These are phyloP conservation scores for Coendou prehensilis DNA, from an alignment of 2,797 vertebrate species.

Conservation along the genomic window DNA sequence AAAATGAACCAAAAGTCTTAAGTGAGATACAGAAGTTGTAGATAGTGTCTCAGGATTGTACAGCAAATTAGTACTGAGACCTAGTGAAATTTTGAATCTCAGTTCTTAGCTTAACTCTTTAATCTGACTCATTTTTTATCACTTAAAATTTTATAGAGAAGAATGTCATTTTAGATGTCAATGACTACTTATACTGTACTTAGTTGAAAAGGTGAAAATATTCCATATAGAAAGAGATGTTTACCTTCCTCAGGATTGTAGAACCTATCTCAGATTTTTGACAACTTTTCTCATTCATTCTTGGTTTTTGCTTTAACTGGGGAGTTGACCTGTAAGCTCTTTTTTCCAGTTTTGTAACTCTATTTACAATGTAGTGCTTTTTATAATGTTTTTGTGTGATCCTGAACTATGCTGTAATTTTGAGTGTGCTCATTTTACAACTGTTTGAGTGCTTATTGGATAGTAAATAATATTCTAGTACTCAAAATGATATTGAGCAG, in stretches of 20 bases:
- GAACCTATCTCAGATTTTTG: conserved; percentile 41
- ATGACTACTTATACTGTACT: background rate
- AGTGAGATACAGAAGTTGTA: conserved; percentile 42
- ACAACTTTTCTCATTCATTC: conserved; percentile 54
- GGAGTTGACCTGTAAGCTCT: background rate
- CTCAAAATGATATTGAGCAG: background rate
- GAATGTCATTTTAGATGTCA: conserved; percentile 47
- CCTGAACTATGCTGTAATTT: conserved; percentile 5
- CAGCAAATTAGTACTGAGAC: conserved; percentile 14
- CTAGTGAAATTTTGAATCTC: conserved; percentile 55
- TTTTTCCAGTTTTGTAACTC: background rate
- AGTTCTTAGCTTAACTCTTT: conserved; percentile 47
- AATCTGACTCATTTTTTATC: conserved; percentile 45
- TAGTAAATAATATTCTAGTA: conserved; percentile 6
- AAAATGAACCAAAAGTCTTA: conserved; percentile 45
- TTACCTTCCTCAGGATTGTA: conserved; percentile 44
- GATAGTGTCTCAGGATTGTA: background rate
- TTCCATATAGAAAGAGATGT: conserved; percentile 50
- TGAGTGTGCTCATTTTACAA: conserved; percentile 55
- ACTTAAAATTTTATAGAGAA: conserved; percentile 1
- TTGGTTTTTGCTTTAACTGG: conserved; percentile 46
- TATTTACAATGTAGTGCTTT: conserved; percentile 8
- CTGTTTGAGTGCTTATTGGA: conserved; percentile 25
- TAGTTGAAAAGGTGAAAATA: conserved; percentile 35
- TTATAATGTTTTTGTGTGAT: conserved; percentile 61